phyloP scores from a whole-genome alignment of 2,888 invertebrate genomes.

The Drosophila putrida region DNA sequence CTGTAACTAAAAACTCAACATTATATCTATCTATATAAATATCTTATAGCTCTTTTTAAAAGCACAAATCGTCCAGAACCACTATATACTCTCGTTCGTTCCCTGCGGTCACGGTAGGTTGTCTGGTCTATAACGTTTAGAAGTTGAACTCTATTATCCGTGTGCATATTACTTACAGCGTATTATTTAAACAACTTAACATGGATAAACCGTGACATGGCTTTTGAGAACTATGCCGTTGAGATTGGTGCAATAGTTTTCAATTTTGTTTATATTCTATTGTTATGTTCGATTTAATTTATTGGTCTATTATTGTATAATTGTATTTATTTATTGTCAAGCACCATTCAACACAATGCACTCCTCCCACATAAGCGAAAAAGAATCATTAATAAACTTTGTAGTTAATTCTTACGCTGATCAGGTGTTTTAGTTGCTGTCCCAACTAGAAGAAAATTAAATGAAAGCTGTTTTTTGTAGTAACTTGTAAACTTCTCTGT shows the following conservation, averaged over 20 bases:
- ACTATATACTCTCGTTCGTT: slow-evolving; percentile 25
- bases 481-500: slow-evolving; percentile 55
- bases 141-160: slow-evolving; percentile 9
- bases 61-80: slow-evolving; percentile 5
- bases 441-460: neutral
- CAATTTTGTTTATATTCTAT: neutral
- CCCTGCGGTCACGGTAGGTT: slow-evolving; percentile 49
- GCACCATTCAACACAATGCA: slow-evolving; percentile 12
- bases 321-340: slow-evolving; percentile 34
- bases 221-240: slow-evolving; percentile 1
- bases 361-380: neutral
- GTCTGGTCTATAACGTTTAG: neutral
- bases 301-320: slow-evolving; percentile 11
- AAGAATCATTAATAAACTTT: slow-evolving; percentile 11
- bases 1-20: neutral
- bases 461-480: slow-evolving; percentile 30
- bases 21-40: slow-evolving; percentile 12
- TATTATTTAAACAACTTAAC: slow-evolving; percentile 11
- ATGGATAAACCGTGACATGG: slow-evolving; percentile 12
- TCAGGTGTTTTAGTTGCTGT: slow-evolving; percentile 10
- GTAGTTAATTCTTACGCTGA: slow-evolving; percentile 11
- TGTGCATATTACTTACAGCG: slow-evolving; percentile 35
- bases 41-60: slow-evolving; percentile 32
- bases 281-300: slow-evolving; percentile 4
- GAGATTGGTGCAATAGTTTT: neutral